These are phyloP conservation scores for Mycalesis mineus DNA, from an alignment of 2,888 invertebrate species.

Conservation along the genomic window DNA sequence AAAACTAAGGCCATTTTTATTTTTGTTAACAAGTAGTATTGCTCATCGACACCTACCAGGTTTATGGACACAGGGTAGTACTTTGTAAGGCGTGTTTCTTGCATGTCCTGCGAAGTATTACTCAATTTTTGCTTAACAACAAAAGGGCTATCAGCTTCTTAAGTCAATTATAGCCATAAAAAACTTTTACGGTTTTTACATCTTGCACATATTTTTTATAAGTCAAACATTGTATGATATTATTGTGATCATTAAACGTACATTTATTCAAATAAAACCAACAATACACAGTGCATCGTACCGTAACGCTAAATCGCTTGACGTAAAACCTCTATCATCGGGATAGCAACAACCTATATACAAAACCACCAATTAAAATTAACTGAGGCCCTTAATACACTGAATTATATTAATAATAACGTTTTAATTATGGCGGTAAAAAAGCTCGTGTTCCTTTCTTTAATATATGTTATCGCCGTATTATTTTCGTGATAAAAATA, in stretches of 20 bases:
- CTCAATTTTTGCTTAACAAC: too few relatives aligned
- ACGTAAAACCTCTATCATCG: not conserved
- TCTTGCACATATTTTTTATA: too few relatives aligned
- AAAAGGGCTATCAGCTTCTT: too few relatives aligned
- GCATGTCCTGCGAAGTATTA: too few relatives aligned
- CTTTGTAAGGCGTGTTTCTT: too few relatives aligned
- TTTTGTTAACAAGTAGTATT: too few relatives aligned
- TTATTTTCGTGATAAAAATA: not conserved
- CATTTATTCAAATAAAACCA: not conserved
- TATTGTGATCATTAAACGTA: not conserved
- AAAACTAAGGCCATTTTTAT: too few relatives aligned
- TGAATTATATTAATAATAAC: not conserved
- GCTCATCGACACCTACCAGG: too few relatives aligned
- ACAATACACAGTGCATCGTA: not conserved
- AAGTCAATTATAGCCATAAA: too few relatives aligned
- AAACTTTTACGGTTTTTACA: too few relatives aligned
- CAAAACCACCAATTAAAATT: conserved; percentile 1
- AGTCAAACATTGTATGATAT: not conserved
- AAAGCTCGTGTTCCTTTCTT: not conserved
- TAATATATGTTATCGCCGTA: too few relatives aligned
- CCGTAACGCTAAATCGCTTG: not conserved
- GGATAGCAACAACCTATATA: not conserved
- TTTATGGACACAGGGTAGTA: too few relatives aligned
- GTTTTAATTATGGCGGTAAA: conserved; percentile 1
- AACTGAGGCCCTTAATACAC: not conserved